These are phyloP conservation scores for Lithobates pipiens DNA, from an alignment of 2,797 vertebrate species.

Conservation along the genomic window DNA sequence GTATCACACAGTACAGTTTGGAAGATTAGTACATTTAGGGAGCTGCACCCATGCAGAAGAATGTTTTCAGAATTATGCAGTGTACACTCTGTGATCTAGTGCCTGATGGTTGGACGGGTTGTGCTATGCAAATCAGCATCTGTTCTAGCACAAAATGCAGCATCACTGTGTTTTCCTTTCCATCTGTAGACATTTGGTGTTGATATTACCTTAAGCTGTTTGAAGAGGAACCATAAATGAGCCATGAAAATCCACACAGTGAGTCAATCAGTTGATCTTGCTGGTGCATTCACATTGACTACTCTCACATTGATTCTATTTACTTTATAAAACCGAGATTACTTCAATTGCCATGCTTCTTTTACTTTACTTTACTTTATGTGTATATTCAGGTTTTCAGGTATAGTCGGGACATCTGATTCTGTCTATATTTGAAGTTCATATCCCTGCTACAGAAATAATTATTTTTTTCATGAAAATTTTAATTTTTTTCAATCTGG, in stretches of 20 bases:
- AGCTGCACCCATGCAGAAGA: constrained; percentile 18
- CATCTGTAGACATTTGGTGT: constrained; percentile 57
- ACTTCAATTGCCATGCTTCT: constrained; percentile 2
- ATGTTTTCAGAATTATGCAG: constrained; percentile 21
- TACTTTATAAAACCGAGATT: constrained; percentile 36
- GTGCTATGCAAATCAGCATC: constrained; percentile 38
- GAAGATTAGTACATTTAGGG: background rate
- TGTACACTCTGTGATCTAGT: constrained; percentile 24
- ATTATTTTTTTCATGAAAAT: too few species aligned
- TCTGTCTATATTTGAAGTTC: background rate
- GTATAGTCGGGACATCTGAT: constrained; percentile 1
- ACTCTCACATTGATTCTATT: constrained; percentile 33
- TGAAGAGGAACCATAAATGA: constrained; percentile 58
- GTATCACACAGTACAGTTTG: background rate
- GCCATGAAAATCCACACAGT: constrained; percentile 48
- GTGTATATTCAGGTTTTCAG: background rate
- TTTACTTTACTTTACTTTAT: too few species aligned
- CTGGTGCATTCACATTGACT: constrained; percentile 42
- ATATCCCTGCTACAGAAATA: constrained; percentile 2
- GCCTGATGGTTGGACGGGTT: constrained; percentile 35
- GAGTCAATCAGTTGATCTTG: constrained; percentile 39
- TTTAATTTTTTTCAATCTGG: too few species aligned
- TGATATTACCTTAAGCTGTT: constrained; percentile 54
- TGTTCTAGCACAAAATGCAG: constrained; percentile 45
- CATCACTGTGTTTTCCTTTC: constrained; percentile 46